phyloP scores from a whole-genome alignment of 2,888 invertebrate species.

The Noctua janthe region DNA sequence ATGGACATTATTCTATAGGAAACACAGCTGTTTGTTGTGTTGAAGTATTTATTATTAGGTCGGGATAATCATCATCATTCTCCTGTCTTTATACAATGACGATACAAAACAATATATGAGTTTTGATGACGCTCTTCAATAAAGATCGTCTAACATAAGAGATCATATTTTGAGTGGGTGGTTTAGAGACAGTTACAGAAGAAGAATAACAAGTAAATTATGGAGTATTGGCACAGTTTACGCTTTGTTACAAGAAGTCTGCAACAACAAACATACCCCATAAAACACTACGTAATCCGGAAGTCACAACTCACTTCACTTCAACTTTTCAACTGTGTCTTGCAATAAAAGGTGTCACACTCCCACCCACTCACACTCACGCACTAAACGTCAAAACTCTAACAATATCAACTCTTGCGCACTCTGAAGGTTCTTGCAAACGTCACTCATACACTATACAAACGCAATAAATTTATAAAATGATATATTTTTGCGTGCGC shows the following conservation, averaged over 20 bases:
- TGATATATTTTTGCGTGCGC: slow-evolving; percentile 74
- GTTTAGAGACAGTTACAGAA: too few relatives aligned
- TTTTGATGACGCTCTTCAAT: not conserved
- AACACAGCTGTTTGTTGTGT: slow-evolving; percentile 28
- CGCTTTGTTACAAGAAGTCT: slow-evolving; percentile 56
- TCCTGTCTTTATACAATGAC: not conserved
- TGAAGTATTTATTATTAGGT: not conserved
- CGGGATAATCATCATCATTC: not conserved
- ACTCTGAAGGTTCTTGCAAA: slow-evolving; percentile 67
- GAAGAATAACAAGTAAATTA: not conserved
- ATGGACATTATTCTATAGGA: slow-evolving; percentile 38
- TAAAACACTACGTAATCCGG: slow-evolving; percentile 58
- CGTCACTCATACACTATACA: slow-evolving; percentile 72
- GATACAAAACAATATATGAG: not conserved
- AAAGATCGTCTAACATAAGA: not conserved
- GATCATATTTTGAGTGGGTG: not conserved
- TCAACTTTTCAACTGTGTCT: slow-evolving; percentile 62
- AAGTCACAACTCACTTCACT: slow-evolving; percentile 67
- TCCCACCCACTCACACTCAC: slow-evolving; percentile 46
- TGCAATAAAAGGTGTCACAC: slow-evolving; percentile 60
- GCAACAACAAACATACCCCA: slow-evolving; percentile 33
- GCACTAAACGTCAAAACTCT: slow-evolving; percentile 55
- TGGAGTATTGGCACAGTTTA: slow-evolving; percentile 14
- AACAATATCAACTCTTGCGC: slow-evolving; percentile 55
- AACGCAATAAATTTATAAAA: slow-evolving; percentile 73